phyloP scores from a whole-genome alignment of 2,797 vertebrate genomes.

The Pristis pectinata region DNA sequence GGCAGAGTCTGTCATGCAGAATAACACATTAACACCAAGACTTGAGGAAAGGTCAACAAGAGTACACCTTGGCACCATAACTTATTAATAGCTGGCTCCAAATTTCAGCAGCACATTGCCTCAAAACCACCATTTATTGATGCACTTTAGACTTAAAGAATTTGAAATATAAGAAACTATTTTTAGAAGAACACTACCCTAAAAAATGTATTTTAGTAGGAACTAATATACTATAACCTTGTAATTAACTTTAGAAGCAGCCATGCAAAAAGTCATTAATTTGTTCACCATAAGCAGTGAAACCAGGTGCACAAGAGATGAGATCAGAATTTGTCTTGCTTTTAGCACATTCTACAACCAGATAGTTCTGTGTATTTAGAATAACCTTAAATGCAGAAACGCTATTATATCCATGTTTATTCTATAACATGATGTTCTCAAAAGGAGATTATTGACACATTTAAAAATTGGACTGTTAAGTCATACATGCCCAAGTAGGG shows the following conservation, averaged over 20 bases:
- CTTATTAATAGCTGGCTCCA: slow-evolving; percentile 2
- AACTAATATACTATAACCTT: background rate
- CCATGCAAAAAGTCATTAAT: background rate
- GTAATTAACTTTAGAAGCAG: background rate
- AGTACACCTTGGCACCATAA: slow-evolving; percentile 24
- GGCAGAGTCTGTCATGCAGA: slow-evolving; percentile 5
- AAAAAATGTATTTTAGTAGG: background rate
- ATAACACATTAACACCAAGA: slow-evolving; percentile 27
- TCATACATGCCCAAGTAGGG: background rate
- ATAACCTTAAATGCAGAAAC: background rate
- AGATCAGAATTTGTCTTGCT: background rate
- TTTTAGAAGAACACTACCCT: background rate
- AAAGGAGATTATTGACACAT: background rate
- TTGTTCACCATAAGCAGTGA: background rate
- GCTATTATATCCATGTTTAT: background rate
- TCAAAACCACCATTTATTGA: background rate
- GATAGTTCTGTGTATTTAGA: background rate
- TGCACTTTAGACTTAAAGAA: background rate
- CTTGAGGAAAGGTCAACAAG: slow-evolving; percentile 24
- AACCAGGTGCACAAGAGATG: slow-evolving; percentile 7
- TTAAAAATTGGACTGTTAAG: background rate
- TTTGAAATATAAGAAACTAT: background rate
- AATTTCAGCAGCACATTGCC: background rate
- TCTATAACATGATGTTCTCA: background rate
- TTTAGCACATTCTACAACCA: background rate